A percentile compares a stretch with the other conserved stretches of the same genome.
Conservation (phyloP, 2,888 invertebrate species). For the Heliconius ismenius region DNA sequence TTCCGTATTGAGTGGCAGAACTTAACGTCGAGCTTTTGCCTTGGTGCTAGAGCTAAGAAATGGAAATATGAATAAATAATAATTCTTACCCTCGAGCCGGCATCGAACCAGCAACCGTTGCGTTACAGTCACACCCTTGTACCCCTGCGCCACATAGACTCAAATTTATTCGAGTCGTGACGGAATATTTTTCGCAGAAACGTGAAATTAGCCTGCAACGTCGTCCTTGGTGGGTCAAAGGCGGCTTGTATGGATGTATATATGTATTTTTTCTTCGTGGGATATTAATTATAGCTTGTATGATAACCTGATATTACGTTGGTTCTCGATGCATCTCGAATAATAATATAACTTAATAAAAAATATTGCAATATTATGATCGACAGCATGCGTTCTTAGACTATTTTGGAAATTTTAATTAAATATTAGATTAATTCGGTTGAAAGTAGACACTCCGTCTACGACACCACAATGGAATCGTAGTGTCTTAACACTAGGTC, state of each 20-base stretch:
- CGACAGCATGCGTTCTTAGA: slow-evolving; percentile 17
- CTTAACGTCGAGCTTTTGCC: no score
- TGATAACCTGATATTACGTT: slow-evolving; percentile 71
- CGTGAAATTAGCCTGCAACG: slow-evolving; percentile 55
- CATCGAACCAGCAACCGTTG: no score
- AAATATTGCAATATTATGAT: slow-evolving; percentile 54
- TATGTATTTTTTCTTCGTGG: slow-evolving; percentile 49
- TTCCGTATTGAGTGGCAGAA: neutral
- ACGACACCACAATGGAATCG: no score
- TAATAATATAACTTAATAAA: slow-evolving; percentile 62
- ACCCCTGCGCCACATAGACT: no score
- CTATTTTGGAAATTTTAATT: slow-evolving; percentile 11
- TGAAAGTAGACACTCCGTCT: no score
- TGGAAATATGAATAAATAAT: no score
- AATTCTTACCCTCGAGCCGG: no score
- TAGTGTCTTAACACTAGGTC: no score
- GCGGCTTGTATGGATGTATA: slow-evolving; percentile 46
- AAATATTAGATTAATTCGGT: no score
- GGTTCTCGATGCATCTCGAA: slow-evolving; percentile 59
- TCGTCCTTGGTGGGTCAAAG: slow-evolving; percentile 63
- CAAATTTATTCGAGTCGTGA: slow-evolving; percentile 42
- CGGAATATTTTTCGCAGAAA: slow-evolving; percentile 59
- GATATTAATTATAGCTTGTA: slow-evolving; percentile 67
- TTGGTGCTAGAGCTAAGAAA: no score
- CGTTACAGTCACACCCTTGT: no score